Conservation (phyloP, 2,888 invertebrate species). For the Sabatieria punctata region DNA sequence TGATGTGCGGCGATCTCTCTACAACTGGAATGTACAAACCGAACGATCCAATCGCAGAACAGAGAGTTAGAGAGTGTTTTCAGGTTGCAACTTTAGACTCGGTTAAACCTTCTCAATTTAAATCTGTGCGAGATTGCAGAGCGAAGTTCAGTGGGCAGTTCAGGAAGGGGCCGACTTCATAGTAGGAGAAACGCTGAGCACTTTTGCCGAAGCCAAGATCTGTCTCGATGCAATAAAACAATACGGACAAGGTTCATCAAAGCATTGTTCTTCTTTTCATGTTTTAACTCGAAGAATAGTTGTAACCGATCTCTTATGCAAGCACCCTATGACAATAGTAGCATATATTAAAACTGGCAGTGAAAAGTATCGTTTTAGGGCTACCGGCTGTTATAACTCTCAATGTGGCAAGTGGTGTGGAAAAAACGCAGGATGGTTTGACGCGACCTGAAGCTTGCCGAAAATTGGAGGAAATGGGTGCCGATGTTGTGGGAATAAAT, state of each 20-base stretch:
- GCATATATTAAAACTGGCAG: too few species aligned
- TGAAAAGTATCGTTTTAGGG: too few species aligned
- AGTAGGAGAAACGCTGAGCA: constrained; percentile 28
- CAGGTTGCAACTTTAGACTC: too few species aligned
- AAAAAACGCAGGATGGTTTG: constrained; percentile 22
- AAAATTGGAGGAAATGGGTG: constrained; percentile 23
- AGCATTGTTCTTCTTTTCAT: too few species aligned
- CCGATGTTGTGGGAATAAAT: constrained; percentile 29
- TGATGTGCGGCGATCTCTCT: constrained; percentile 31
- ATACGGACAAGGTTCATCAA: constrained; percentile 23
- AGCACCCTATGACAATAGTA: too few species aligned
- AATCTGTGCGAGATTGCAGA: too few species aligned
- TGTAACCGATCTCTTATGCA: too few species aligned
- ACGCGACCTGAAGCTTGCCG: constrained; percentile 15
- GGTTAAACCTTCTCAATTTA: too few species aligned
- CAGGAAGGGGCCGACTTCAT: constrained; percentile 30
- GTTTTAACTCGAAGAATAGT: too few species aligned
- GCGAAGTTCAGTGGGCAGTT: constrained; percentile 30
- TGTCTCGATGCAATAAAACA: constrained; percentile 26
- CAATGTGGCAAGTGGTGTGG: constrained; percentile 14
- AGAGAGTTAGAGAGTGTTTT: too few species aligned
- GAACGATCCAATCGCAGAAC: constrained; percentile 11
- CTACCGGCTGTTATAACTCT: constrained; percentile 27
- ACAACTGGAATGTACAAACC: constrained; percentile 23
- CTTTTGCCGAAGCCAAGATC: constrained; percentile 26